Conservation (phyloP, 64 coral and sea anemone genomes). For the Porites lutea region DNA sequence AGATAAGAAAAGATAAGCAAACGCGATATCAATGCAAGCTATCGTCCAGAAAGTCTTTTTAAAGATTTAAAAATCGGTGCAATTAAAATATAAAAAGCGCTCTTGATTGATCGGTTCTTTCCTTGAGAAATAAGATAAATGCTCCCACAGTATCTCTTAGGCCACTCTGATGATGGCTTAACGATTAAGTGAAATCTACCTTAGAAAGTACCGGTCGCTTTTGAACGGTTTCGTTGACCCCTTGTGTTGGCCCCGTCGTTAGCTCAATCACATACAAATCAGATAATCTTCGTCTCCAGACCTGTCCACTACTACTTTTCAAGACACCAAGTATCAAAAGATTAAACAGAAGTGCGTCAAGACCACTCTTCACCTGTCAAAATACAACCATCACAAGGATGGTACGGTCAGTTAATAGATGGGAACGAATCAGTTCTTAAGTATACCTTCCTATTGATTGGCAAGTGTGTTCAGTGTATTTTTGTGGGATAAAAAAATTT, state of each 20-base stretch:
- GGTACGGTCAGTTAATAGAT: no score
- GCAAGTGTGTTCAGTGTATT: no score
- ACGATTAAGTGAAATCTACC: neutral
- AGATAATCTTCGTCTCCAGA: slow-evolving; percentile 80
- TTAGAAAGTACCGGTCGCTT: neutral
- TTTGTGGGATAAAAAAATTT: no score
- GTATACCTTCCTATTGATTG: neutral
- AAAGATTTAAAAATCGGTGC: neutral
- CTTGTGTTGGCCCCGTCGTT: slow-evolving; percentile 30
- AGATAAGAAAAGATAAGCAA: no score
- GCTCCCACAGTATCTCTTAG: no score
- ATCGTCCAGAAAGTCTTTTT: no score
- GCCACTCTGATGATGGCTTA: neutral
- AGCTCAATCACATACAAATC: slow-evolving; percentile 92
- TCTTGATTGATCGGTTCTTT: no score
- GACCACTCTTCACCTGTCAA: slow-evolving; percentile 62
- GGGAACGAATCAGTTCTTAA: neutral
- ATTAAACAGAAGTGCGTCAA: slow-evolving; percentile 84
- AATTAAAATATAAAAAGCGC: neutral
- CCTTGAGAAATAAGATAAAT: neutral
- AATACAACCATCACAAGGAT: neutral
- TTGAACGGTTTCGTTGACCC: neutral
- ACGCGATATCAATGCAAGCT: no score
- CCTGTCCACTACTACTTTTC: slow-evolving; percentile 60
- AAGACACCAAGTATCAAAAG: slow-evolving; percentile 70